Conservation (phyloP, 2,797 vertebrate species). For the Chanos chanos region DNA sequence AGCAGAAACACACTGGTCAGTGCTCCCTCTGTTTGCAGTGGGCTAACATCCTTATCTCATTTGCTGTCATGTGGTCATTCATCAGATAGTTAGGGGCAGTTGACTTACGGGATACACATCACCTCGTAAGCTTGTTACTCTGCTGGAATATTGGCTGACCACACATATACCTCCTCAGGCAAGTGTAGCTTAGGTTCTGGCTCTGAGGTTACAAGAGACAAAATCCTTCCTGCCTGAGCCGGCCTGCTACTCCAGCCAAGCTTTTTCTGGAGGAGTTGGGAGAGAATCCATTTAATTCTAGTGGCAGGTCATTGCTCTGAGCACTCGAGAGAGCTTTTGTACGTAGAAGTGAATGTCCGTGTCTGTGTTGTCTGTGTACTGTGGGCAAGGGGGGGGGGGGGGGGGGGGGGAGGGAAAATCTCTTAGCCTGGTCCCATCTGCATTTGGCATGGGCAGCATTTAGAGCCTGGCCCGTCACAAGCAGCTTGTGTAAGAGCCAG, state of each 20-base stretch:
- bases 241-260: not conserved
- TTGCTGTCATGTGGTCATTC: constrained; percentile 36
- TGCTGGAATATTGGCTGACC: not conserved
- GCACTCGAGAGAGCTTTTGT: constrained; percentile 1
- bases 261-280: constrained; percentile 9
- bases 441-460: constrained; percentile 56
- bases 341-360: constrained; percentile 19
- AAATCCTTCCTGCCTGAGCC: not conserved
- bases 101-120: not conserved
- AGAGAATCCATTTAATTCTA: constrained; percentile 28
- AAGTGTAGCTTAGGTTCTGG: not conserved
- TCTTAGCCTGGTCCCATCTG: constrained; percentile 51
- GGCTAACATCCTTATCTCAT: constrained; percentile 42
- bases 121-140: not conserved
- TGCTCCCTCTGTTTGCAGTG: constrained; percentile 2
- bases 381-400: not conserved
- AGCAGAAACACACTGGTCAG: constrained; percentile 2
- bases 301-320: constrained; percentile 22
- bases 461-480: constrained; percentile 54
- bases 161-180: not conserved
- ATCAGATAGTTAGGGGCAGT: not conserved
- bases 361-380: constrained; percentile 7
- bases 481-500: constrained; percentile 66
- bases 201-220: not conserved
- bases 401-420: constrained; percentile 16